These are phyloP conservation scores for Limnephilus lunatus DNA, from an alignment of 2,888 invertebrate species.

Conservation along the genomic window DNA sequence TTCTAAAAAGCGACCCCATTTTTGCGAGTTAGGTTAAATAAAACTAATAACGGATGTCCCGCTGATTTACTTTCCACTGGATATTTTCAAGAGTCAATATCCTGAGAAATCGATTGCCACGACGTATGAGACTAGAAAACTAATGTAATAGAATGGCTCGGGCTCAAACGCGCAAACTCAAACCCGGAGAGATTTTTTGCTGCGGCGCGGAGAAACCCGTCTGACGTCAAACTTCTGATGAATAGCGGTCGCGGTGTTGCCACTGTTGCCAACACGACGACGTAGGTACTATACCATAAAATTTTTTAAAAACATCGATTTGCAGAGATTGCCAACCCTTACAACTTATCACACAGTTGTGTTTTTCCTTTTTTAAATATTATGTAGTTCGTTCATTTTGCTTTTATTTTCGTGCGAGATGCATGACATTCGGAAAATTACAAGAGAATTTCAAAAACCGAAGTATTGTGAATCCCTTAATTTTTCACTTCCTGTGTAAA, in stretches of 20 bases:
- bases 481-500: too few relatives aligned
- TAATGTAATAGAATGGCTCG: background rate
- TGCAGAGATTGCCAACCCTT: background rate
- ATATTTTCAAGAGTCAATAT: background rate
- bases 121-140: constrained; percentile 16
- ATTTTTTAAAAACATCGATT: background rate
- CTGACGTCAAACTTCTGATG: background rate
- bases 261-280: too few relatives aligned
- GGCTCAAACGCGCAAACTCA: constrained; percentile 40
- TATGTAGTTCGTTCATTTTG: too few relatives aligned
- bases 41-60: background rate
- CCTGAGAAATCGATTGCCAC: constrained; percentile 49
- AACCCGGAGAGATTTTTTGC: constrained; percentile 22
- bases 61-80: constrained; percentile 58
- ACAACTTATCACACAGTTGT: too few relatives aligned
- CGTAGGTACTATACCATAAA: background rate
- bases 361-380: too few relatives aligned
- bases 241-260: too few relatives aligned
- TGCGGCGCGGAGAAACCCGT: background rate
- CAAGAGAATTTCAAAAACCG: too few relatives aligned
- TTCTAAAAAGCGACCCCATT: constrained; percentile 96
- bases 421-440: too few relatives aligned
- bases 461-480: too few relatives aligned
- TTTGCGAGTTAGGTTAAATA: constrained; percentile 67
- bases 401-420: too few relatives aligned